These are phyloP conservation scores for Enteromius thamalakanensis DNA, from an alignment of 2,797 vertebrate species.

Conservation along the genomic window DNA sequence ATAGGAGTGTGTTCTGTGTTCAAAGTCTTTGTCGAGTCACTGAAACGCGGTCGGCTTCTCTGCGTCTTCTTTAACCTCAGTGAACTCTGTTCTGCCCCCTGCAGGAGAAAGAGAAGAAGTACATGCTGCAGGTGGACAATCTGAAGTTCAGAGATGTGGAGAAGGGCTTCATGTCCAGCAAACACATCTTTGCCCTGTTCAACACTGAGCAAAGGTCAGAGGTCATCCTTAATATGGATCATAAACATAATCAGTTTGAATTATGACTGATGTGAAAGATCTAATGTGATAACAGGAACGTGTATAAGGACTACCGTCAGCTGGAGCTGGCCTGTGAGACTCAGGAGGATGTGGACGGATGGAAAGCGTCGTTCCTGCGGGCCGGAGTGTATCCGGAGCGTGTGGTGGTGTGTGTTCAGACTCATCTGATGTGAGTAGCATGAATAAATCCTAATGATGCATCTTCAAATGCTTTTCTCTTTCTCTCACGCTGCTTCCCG, in stretches of 20 bases:
- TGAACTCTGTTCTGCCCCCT: slow-evolving; percentile 66
- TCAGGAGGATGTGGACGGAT: slow-evolving; percentile 96
- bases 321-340: slow-evolving; percentile 96
- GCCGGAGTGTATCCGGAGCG: slow-evolving; percentile 97
- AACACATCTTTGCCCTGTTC: slow-evolving; percentile 97
- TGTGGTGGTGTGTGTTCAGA: slow-evolving; percentile 79
- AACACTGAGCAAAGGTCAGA: slow-evolving; percentile 96
- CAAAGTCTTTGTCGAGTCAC: neutral
- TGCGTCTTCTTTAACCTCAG: neutral
- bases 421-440: neutral
- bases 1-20: neutral
- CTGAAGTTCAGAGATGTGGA: slow-evolving; percentile 94
- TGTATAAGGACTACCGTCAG: slow-evolving; percentile 98
- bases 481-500: slow-evolving; percentile 51
- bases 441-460: neutral
- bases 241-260: neutral
- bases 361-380: slow-evolving; percentile 97
- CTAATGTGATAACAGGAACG: slow-evolving; percentile 80
- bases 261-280: neutral
- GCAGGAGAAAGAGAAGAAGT: slow-evolving; percentile 99
- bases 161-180: slow-evolving; percentile 86
- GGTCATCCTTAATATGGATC: neutral
- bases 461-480: slow-evolving; percentile 34
- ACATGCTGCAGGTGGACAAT: slow-evolving; percentile 98
- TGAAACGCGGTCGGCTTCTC: neutral